A percentile compares a stretch with the other conserved stretches of the same genome.
Evolutionary conservation across 2,797 vertebrate species (phyloP).

Genomic region (Semotilus atromaculatus): DNA sequence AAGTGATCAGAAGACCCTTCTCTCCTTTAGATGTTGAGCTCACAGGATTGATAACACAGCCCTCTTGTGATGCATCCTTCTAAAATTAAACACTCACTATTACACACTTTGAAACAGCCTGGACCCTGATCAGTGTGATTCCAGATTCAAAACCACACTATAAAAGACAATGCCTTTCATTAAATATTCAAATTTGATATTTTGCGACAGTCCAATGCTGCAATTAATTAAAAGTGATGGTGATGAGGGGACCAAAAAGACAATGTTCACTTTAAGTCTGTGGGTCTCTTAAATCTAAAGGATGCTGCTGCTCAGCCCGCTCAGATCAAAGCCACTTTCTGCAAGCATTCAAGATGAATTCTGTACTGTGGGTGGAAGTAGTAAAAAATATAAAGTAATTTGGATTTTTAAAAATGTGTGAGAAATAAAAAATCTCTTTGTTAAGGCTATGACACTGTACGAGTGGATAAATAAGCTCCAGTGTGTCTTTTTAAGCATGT

Average conservation of each 20-base stretch:
- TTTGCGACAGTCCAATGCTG: constrained; percentile 62
- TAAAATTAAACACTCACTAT: constrained; percentile 79
- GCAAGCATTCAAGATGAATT: constrained; percentile 70
- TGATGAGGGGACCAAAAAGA: constrained; percentile 67
- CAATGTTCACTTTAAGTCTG: constrained; percentile 66
- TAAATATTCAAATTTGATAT: constrained; percentile 68
- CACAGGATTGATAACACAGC: constrained; percentile 79
- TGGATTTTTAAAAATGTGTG: constrained; percentile 60
- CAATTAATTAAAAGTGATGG: constrained; percentile 73
- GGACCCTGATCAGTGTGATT: constrained; percentile 76
- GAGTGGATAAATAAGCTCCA: constrained; percentile 62
- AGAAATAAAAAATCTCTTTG: constrained; percentile 47
- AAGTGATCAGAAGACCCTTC: constrained; percentile 78
- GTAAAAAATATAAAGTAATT: constrained; percentile 62
- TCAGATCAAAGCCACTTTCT: constrained; percentile 72
- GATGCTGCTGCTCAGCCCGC: constrained; percentile 64
- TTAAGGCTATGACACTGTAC: constrained; percentile 56
- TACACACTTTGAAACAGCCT: constrained; percentile 79
- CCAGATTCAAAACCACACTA: constrained; percentile 69
- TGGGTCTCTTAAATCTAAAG: constrained; percentile 65
- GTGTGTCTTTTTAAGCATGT: constrained; percentile 67
- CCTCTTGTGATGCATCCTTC: constrained; percentile 75
- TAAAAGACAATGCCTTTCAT: constrained; percentile 73
- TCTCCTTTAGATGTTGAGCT: constrained; percentile 80
- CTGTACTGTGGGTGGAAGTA: constrained; percentile 60